Evolutionary conservation across 1,140 invertebrate species (phyloP), one percentile per base, ranked within the genome.

Genomic region (Polypedilum vanderplanki): DNA sequence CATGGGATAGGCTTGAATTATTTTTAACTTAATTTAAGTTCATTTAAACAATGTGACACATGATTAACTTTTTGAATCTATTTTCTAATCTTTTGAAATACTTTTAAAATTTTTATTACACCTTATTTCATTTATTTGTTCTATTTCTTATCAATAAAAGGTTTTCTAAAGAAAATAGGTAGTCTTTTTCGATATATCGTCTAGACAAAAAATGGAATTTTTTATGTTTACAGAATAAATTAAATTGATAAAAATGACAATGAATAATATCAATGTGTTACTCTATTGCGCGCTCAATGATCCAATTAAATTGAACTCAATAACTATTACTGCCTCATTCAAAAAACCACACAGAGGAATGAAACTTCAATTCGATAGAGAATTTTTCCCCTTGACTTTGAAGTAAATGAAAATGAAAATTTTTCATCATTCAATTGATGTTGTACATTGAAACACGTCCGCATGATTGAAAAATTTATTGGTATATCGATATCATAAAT

Each of bases 301-400:
- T 57, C 46, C 46, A 57, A 57, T n/a, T 57, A 57, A 57, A 57
- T 57, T 57, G 46, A 57, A n/a, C 46, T 57, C 46, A 57, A 57
- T 57, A 57, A 15, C 1, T 33, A 3, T 33, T 33, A 33, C 24
- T 33, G 24, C 5, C 24, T 33, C 24, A 33, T 33, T 33, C 5
- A 3, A 33, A 33, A 33, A 33, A 33, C 24, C 24, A 33, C 24
- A 33, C 24, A 33, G 1, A 33, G 5, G 5, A 33, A 33, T 33
- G 24, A 33, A 33, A 33, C 1, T 33, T 33, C 24, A 3, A 33
- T 3, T 33, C 24, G 5, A 46, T 46, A 15, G 15, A 57, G 15
- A 33, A 57, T 15, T 57, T 57, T 46, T n/a, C n/a, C n/a, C 3
- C 46, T n/a, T 15, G 46, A 57, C 46, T n/a, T 57, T 57, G 46